Evolutionary conservation across 2,797 vertebrate genomes (phyloP).

Genomic region (Cynodonichthys magdalenae): DNA sequence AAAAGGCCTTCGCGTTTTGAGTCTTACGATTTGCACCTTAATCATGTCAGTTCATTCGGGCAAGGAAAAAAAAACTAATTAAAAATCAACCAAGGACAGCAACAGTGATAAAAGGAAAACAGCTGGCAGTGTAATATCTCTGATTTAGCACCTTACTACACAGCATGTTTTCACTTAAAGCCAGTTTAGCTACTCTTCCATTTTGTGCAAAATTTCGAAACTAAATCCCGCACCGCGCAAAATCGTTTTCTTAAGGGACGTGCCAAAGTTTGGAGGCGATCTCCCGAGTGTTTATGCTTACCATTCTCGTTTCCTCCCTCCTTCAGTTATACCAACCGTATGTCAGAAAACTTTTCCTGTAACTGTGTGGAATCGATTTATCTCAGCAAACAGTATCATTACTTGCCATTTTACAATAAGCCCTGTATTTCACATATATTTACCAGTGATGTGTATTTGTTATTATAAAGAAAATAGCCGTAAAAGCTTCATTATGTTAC

Average conservation of each 20-base stretch:
- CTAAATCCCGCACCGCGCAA: slow-evolving; percentile 81
- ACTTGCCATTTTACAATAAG: slow-evolving; percentile 99
- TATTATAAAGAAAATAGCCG: slow-evolving; percentile 99
- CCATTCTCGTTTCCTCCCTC: slow-evolving; percentile 77
- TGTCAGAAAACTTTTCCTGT: slow-evolving; percentile 91
- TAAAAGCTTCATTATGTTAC: slow-evolving; percentile 99
- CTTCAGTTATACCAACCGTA: slow-evolving; percentile 86
- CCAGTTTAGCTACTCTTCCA: slow-evolving; percentile 84
- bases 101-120: slow-evolving; percentile 44
- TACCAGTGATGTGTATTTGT: slow-evolving; percentile 99
- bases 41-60: slow-evolving; percentile 77
- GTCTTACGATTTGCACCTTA: slow-evolving; percentile 88
- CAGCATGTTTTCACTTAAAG: slow-evolving; percentile 87
- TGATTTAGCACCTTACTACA: slow-evolving; percentile 88
- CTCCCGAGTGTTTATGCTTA: slow-evolving; percentile 82
- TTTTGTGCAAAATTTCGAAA: slow-evolving; percentile 77
- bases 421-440: slow-evolving; percentile 99
- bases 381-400: slow-evolving; percentile 99
- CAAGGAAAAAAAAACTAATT: slow-evolving; percentile 6
- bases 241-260: slow-evolving; percentile 84
- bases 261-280: slow-evolving; percentile 90
- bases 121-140: slow-evolving; percentile 83
- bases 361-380: slow-evolving; percentile 96
- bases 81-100: slow-evolving; percentile 17
- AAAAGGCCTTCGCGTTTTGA: slow-evolving; percentile 67